Base-by-base conservation (phyloP, 1,140 invertebrate genomes). In the Diorhabda elongata region DNA sequence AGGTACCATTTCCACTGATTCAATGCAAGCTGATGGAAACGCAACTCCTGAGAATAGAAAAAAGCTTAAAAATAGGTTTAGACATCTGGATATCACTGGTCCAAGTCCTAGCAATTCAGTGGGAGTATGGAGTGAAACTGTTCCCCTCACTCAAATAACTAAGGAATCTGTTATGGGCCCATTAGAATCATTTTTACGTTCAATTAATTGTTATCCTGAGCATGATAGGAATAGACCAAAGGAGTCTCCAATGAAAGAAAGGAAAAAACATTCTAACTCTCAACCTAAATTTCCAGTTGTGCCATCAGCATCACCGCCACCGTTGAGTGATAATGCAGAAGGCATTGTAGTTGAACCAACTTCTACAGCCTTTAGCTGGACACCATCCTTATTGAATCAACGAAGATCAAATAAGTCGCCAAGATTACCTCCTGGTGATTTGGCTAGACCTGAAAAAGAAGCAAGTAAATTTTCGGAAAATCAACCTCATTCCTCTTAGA, bases 361-460 rank as follows among this genome's bases (percentile, higher is more conserved):
- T 6, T 72, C 72, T 6, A 72, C 68, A 42, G 75, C 73, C 68
- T 81, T 81, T 69, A 80, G 79, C 72, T 81, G 80, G 80, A 81
- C 80, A n/a, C 80, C 79, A 26, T 78, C 80, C 26, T 72, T 80
- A 8, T 62, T 79, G 59, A 74, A 58, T 45, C 75, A 78, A 62
- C 60, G 70, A 44, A 67, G 75, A 44, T 59, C 66, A n/a, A 65
- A 67, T 6, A 75, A 75, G 64, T 52, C 70, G 44, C 62, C 67
- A n/a, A 72, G 69, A 56, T 44, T 56, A 45, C 64, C 69, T 64
- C 68, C 42, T 44, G 71, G 62, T 70, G 73, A 76, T 71, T 63
- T 70, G 42, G 60, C 69, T 57, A 71, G 70, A 66, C 78, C 77
- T 41, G 79, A 80, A 71, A 80, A 78, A 67, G 79, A 80, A 11